Evolutionary conservation across 2,797 vertebrate genomes (phyloP).

Genomic region (Tokudaia muenninki): DNA sequence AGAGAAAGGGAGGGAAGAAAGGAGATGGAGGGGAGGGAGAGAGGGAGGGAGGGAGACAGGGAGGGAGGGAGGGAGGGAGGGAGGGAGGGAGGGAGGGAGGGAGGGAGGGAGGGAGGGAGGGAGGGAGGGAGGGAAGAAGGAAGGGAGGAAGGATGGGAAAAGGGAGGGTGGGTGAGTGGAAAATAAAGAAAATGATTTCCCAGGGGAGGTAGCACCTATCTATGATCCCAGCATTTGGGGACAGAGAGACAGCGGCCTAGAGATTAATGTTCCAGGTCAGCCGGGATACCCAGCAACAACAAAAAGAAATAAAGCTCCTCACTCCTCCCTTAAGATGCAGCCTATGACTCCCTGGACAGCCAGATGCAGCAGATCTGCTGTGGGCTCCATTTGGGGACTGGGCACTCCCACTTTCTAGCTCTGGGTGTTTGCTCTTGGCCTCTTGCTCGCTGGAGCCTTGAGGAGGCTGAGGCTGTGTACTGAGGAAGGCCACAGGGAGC

Average conservation of each 20-base stretch:
- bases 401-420: background rate
- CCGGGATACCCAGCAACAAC: background rate
- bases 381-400: background rate
- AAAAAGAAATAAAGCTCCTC: background rate
- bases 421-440: background rate
- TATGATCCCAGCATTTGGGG: background rate
- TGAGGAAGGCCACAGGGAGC: background rate
- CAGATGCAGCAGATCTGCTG: background rate
- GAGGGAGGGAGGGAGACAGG: rapidly evolving
- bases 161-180: no score
- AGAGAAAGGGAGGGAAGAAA: background rate
- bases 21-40: no score
- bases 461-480: background rate
- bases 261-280: background rate
- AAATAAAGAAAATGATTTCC: background rate
- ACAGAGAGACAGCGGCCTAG: background rate
- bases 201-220: background rate
- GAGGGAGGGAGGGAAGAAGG: no score
- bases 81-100: no score
- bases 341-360: background rate
- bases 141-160: no score
- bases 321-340: background rate
- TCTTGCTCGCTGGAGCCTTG: background rate
- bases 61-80: no score
- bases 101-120: no score